Conservation (phyloP, 1,140 invertebrate species). For the Leptonema lineaticorne region DNA sequence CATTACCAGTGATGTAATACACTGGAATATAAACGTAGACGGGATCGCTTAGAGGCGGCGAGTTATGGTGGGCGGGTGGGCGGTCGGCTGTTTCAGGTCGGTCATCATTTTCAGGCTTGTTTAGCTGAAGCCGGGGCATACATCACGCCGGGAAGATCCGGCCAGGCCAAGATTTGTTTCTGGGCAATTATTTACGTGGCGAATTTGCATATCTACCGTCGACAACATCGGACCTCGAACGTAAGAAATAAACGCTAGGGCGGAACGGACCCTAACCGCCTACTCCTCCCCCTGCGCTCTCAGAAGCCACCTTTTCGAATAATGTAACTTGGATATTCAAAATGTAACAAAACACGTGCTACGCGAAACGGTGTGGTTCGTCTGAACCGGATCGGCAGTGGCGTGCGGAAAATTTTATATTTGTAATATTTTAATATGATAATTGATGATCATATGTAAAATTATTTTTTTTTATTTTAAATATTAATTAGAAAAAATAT, state of each 20-base stretch:
- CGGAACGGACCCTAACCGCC: background rate
- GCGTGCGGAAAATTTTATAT: no score
- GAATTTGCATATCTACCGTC: constrained; percentile 3
- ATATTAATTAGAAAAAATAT: no score
- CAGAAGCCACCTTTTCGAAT: background rate
- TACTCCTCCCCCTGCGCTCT: background rate
- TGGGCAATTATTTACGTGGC: background rate
- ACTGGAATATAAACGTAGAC: no score
- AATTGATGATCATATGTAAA: no score
- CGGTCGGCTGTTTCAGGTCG: background rate
- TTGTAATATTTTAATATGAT: no score
- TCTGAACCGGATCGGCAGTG: no score
- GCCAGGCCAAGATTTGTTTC: background rate
- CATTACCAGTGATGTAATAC: no score
- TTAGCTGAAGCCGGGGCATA: background rate
- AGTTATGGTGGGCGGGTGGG: background rate
- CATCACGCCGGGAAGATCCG: background rate
- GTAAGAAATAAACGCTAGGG: background rate
- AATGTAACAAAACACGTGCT: constrained; percentile 6
- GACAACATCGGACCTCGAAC: background rate
- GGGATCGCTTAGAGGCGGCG: no score
- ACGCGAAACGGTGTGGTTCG: background rate
- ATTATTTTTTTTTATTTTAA: no score
- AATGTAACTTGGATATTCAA: constrained; percentile 2
- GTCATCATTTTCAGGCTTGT: background rate